Conservation (phyloP, 1,140 invertebrate species). For the Mizuhopecten yessoensis region DNA sequence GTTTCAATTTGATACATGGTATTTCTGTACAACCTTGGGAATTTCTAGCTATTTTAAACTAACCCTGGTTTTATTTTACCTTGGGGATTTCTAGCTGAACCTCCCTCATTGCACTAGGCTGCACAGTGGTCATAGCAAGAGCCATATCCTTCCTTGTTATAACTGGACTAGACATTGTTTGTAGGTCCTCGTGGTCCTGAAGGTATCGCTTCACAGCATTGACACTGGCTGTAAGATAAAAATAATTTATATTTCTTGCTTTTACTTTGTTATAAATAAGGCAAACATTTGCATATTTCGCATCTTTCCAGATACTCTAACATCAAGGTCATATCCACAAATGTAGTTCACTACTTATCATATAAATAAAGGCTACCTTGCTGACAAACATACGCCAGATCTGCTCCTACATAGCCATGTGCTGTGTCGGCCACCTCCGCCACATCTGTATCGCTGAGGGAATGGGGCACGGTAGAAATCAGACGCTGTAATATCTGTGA, state of each 20-base stretch:
- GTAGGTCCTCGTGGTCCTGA: not conserved
- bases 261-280: too few relatives aligned
- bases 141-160: conserved; percentile 82
- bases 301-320: too few relatives aligned
- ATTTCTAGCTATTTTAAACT: too few relatives aligned
- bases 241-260: too few relatives aligned
- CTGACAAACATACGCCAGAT: conserved; percentile 90
- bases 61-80: conserved; percentile 64
- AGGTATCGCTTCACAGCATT: not conserved
- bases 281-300: too few relatives aligned
- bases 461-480: conserved; percentile 81
- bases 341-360: too few relatives aligned
- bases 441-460: conserved; percentile 86
- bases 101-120: conserved; percentile 95
- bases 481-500: conserved; percentile 78
- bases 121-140: conserved; percentile 88
- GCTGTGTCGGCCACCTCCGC: conserved; percentile 88
- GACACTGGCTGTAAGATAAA: not conserved
- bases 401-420: conserved; percentile 95
- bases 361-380: conserved; percentile 83
- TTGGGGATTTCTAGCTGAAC: conserved; percentile 89
- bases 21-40: too few relatives aligned
- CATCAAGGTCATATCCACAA: too few relatives aligned
- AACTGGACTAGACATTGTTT: conserved; percentile 58
- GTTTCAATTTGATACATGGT: too few relatives aligned